Conservation (phyloP, 2,797 vertebrate genomes). For the Tiaroga cobitis region DNA sequence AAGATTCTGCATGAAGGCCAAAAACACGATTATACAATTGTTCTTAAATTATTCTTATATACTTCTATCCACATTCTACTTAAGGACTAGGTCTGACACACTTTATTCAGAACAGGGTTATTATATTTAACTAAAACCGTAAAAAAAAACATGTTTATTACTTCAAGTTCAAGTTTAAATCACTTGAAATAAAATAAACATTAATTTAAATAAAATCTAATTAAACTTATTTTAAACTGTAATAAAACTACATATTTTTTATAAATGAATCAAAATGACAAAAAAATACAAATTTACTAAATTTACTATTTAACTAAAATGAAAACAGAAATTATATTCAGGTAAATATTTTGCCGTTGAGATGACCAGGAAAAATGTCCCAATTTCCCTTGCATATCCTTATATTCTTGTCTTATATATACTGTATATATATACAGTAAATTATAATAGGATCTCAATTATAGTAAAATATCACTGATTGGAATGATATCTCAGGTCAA, state of each 20-base stretch:
- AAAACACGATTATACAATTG: constrained; percentile 36
- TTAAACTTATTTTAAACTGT: background rate
- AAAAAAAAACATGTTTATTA: background rate
- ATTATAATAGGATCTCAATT: background rate
- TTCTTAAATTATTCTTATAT: background rate
- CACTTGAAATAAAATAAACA: background rate
- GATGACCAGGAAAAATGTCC: too few relatives aligned
- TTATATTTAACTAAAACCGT: background rate
- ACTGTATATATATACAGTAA: too few relatives aligned
- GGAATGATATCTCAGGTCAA: background rate
- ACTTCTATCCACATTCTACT: background rate
- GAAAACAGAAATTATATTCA: background rate
- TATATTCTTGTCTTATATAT: too few relatives aligned
- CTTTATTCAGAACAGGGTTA: background rate
- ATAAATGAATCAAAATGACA: too few relatives aligned
- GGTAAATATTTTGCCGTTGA: too few relatives aligned
- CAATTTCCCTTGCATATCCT: too few relatives aligned
- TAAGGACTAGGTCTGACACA: background rate
- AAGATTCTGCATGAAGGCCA: constrained; percentile 82
- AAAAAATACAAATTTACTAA: background rate
- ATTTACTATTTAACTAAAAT: background rate
- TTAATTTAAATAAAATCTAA: background rate
- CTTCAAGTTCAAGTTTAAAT: background rate
- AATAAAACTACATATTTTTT: background rate
- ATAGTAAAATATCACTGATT: background rate